phyloP scores from a whole-genome alignment of 2,113 vertebrate species.

The Hepsetus odoe region DNA sequence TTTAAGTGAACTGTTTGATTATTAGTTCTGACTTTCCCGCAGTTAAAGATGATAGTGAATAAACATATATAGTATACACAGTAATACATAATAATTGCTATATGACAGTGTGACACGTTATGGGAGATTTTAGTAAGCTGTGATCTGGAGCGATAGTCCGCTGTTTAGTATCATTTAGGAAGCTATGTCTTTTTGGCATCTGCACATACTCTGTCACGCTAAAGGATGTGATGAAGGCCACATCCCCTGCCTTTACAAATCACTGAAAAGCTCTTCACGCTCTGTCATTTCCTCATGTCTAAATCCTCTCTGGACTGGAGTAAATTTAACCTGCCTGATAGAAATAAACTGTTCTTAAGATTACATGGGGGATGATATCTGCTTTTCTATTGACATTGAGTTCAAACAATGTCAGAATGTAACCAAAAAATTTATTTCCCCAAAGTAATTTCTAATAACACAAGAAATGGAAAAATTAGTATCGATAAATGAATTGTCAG shows the following conservation, averaged over 20 bases:
- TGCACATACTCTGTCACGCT: conserved; percentile 40
- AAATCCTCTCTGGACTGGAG: conserved; percentile 35
- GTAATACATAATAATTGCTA: background rate
- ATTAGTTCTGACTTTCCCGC: no score
- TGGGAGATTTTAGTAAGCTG: conserved; percentile 15
- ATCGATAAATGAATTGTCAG: no score
- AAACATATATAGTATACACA: no score
- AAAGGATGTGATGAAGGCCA: conserved; percentile 54
- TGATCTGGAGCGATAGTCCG: background rate
- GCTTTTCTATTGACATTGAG: conserved; percentile 6
- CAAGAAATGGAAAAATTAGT: no score
- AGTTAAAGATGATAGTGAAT: no score
- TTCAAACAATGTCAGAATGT: background rate
- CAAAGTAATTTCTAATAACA: no score
- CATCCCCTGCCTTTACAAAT: conserved; percentile 53
- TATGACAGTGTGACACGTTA: background rate
- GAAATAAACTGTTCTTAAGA: no score
- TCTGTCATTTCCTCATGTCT: conserved; percentile 49
- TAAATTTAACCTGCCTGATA: conserved; percentile 52
- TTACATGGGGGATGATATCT: conserved; percentile 22
- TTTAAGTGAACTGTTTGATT: no score
- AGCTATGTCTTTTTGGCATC: conserved; percentile 44
- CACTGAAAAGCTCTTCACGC: conserved; percentile 49
- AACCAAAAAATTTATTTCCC: no score
- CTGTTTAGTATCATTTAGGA: conserved; percentile 44